These are phyloP conservation scores for Cebidichthys violaceus DNA, from an alignment of 2,113 vertebrate genomes.

Conservation along the genomic window DNA sequence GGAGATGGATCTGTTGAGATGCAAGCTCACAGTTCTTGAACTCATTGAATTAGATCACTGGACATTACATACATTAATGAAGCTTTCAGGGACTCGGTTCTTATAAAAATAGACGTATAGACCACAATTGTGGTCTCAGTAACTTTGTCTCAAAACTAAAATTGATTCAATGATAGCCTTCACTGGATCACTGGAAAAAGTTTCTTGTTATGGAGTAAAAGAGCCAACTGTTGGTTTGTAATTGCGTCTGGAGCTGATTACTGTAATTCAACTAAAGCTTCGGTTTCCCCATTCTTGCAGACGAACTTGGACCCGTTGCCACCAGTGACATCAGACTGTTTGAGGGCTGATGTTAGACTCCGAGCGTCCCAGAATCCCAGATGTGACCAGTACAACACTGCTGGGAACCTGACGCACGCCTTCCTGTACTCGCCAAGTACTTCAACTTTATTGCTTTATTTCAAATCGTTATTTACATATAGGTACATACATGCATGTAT, in stretches of 20 bases:
- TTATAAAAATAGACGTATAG: background rate
- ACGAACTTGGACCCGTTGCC: constrained; percentile 77
- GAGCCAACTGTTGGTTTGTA: background rate
- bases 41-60: no score
- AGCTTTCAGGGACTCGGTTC: background rate
- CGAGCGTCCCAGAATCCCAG: constrained; percentile 82
- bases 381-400: constrained; percentile 85
- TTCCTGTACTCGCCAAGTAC: constrained; percentile 94
- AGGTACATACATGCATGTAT: background rate
- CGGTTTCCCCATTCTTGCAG: constrained; percentile 39
- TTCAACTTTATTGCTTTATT: no score
- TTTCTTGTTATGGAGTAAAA: background rate
- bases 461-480: no score
- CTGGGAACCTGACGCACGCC: constrained; percentile 77
- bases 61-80: background rate
- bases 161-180: background rate
- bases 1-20: no score
- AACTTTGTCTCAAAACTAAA: background rate
- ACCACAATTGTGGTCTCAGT: background rate
- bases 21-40: no score
- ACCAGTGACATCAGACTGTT: constrained; percentile 84
- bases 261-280: no score
- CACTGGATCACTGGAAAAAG: background rate
- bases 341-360: constrained; percentile 92
- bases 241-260: no score